Conservation (phyloP, 1,140 invertebrate species). For the Nasonia vitripennis region DNA sequence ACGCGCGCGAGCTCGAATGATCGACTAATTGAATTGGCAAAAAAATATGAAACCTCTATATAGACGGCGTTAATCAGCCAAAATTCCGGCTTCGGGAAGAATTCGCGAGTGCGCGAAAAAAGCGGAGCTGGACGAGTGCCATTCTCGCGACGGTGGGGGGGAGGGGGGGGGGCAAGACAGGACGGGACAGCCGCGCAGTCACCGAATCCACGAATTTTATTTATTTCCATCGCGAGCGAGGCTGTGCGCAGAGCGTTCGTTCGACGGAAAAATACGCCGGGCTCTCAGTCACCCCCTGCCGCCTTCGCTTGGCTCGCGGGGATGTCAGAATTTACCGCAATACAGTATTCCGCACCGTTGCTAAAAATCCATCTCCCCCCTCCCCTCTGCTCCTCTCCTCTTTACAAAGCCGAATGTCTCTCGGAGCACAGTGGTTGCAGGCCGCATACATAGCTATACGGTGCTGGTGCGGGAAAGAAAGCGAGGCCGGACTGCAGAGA, state of each 20-base stretch:
- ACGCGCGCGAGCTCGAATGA: slow-evolving; percentile 15
- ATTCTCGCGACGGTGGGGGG: slow-evolving; percentile 53
- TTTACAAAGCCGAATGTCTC: not conserved
- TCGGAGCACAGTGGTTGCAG: not conserved
- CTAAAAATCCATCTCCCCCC: slow-evolving; percentile 25
- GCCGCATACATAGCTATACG: not conserved
- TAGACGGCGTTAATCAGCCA: slow-evolving; percentile 69
- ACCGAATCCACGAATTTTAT: slow-evolving; percentile 66
- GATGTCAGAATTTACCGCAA: slow-evolving; percentile 2
- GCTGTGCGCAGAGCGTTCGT: slow-evolving; percentile 37
- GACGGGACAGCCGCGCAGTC: not conserved
- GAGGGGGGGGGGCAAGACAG: not conserved
- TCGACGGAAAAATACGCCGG: slow-evolving; percentile 60
- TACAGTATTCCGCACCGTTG: slow-evolving; percentile 9
- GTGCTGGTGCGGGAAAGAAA: not conserved
- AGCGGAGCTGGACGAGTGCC: slow-evolving; percentile 67
- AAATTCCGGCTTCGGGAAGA: slow-evolving; percentile 64
- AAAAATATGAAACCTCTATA: slow-evolving; percentile 2
- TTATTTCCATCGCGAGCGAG: slow-evolving; percentile 60
- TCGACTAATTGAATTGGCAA: slow-evolving; percentile 2
- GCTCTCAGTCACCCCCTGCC: slow-evolving; percentile 49
- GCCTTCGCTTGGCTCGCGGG: not conserved
- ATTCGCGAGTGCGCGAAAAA: slow-evolving; percentile 53
- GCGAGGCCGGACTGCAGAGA: not conserved
- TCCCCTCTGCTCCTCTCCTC: not conserved